A percentile compares a stretch with the other conserved stretches of the same genome.
Conservation (phyloP, 1,140 invertebrate genomes). For the Drosophila punjabiensis region DNA sequence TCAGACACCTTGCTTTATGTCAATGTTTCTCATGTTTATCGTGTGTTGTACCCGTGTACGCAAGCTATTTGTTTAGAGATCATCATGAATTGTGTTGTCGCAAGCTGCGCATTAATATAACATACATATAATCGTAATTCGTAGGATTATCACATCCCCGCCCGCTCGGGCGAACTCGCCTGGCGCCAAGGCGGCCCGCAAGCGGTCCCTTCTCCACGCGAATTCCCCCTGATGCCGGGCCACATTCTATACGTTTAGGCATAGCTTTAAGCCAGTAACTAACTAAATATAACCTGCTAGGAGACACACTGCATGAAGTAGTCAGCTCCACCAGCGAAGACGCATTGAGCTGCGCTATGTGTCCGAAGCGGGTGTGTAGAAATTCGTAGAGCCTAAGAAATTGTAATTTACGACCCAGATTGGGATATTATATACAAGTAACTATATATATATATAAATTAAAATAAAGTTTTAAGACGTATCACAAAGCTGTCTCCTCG, state of each 20-base stretch:
- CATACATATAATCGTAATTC: slow-evolving; percentile 19
- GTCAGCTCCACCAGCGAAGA: not conserved
- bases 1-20: not conserved
- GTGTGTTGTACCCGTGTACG: slow-evolving; percentile 7
- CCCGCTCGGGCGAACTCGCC: slow-evolving; percentile 16
- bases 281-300: not conserved
- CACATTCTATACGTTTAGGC: slow-evolving; percentile 14
- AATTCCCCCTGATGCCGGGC: slow-evolving; percentile 8
- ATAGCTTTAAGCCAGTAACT: slow-evolving; percentile 14
- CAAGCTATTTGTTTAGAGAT: not conserved
- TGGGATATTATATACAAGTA: slow-evolving; percentile 46
- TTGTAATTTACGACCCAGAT: slow-evolving; percentile 37
- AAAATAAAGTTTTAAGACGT: slow-evolving; percentile 37
- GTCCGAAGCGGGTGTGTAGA: slow-evolving; percentile 9
- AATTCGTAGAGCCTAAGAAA: slow-evolving; percentile 19
- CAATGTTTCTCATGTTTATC: slow-evolving; percentile 2
- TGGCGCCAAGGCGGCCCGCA: slow-evolving; percentile 1
- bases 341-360: not conserved
- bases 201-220: slow-evolving; percentile 12
- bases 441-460: slow-evolving; percentile 47
- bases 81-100: slow-evolving; percentile 5
- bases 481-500: not conserved
- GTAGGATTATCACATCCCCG: slow-evolving; percentile 22
- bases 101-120: not conserved
- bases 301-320: not conserved